Evolutionary conservation across 1,140 invertebrate species (phyloP), one percentile per base, ranked within the genome.

Genomic region (Musca vetustissima): DNA sequence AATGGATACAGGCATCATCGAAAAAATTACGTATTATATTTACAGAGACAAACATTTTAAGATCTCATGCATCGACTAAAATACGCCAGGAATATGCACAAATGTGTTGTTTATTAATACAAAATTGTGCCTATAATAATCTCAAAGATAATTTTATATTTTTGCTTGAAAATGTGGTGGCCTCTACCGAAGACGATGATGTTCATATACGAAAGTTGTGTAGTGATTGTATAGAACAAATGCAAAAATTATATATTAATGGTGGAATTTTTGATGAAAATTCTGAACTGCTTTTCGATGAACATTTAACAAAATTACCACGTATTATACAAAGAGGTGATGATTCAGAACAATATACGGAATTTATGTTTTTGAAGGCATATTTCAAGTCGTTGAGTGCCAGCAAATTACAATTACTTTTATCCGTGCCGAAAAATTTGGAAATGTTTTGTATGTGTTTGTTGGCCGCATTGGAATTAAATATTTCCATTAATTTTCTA

Each of bases 351-450:
- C 79, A 80, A 65, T 76, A 74, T 24, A 69, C 75, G 0, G 80
- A 76, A 67, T 52, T 82, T 9, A 71, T 80, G 0, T 80, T 82
- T 36, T 69, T 82, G 9, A 82, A 82, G 50, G 80, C 75, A 14
- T 82, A 77, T n/a, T 21, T 82, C 14, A 69, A 70, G 7, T 76
- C 74, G 50, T 24, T 81, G 17, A 75, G 73, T 59, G 17, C 64
- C 2, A 66, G 74, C 4, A 73, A 76, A 9, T 57, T 81, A 9
- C 69, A 79, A 9, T 48, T 73, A 7, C 50, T 81, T n/a, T 52
- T 81, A 0, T 47, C 77, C 19, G 72, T 80, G 7, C 73, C 73
- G 13, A 76, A 72, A 21, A 80, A 81, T 64, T 57, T 80, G 15
- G 76, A 81, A 21, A 72, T 75, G 69, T 77, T 82, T 67, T 73